Evolutionary conservation across 1,140 invertebrate genomes (phyloP).

Genomic region (Sminthurinus signatus): DNA sequence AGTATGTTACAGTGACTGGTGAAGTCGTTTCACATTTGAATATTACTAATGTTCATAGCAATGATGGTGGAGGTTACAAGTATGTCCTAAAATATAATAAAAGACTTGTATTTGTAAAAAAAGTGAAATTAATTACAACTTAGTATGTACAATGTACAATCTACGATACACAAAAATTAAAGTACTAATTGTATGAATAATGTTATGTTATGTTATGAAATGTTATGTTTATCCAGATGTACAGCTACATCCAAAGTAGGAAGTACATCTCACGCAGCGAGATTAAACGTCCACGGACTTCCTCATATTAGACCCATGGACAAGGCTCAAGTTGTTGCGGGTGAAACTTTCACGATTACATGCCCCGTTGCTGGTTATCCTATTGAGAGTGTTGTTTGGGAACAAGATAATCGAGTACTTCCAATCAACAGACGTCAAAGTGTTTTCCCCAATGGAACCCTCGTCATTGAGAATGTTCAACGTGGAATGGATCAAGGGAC

Average conservation of each 20-base stretch:
- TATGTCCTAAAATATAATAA: conserved; percentile 4
- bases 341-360: conserved; percentile 55
- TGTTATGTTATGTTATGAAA: too few relatives aligned
- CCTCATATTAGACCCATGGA: conserved; percentile 86
- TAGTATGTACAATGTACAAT: too few relatives aligned
- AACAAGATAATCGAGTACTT: conserved; percentile 64
- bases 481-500: conserved; percentile 84
- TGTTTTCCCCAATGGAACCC: conserved; percentile 85
- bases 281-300: conserved; percentile 85
- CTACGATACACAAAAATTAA: too few relatives aligned
- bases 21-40: conserved; percentile 92
- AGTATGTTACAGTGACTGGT: conserved; percentile 79
- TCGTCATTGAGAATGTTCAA: conserved; percentile 90
- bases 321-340: conserved; percentile 89
- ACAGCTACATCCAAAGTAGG: conserved; percentile 87
- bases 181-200: too few relatives aligned
- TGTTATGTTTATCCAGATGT: too few relatives aligned
- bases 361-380: conserved; percentile 93
- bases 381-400: conserved; percentile 88
- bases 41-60: conserved; percentile 82
- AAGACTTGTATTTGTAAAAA: not conserved
- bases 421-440: conserved; percentile 93
- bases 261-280: conserved; percentile 72
- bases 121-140: too few relatives aligned
- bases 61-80: conserved; percentile 87